phyloP scores from a whole-genome alignment of 2,797 vertebrate species.

The Cossypha polioptera region DNA sequence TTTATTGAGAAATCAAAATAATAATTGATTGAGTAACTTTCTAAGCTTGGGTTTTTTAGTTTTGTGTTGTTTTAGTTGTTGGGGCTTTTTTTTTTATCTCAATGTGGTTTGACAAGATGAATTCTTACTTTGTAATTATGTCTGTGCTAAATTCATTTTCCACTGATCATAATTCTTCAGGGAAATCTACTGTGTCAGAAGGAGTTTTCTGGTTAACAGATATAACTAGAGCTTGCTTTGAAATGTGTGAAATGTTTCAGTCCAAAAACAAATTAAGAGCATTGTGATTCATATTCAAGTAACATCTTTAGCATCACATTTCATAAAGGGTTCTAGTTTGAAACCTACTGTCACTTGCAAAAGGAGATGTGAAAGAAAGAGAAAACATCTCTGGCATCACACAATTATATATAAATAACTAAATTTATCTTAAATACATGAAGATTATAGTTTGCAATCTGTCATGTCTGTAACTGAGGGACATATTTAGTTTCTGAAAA shows the following conservation, averaged over 20 bases:
- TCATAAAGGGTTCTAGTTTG: not conserved
- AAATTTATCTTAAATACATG: not conserved
- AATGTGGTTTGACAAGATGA: not conserved
- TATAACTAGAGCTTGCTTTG: conserved; percentile 17
- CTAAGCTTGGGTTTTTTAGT: not conserved
- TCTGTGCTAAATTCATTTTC: conserved; percentile 30
- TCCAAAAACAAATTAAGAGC: not conserved
- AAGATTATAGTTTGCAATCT: not conserved
- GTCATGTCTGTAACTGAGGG: not conserved
- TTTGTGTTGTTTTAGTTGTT: not conserved
- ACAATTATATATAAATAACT: conserved; percentile 4
- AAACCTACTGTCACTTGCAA: not conserved
- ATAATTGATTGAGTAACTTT: not conserved
- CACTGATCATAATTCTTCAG: conserved; percentile 18
- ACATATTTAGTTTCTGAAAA: not conserved
- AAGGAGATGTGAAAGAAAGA: conserved; percentile 19
- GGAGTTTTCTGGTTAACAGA: conserved; percentile 35
- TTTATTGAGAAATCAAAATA: not conserved
- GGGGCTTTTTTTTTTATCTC: not conserved
- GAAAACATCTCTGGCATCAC: conserved; percentile 11
- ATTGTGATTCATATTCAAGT: not conserved
- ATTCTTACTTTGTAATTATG: not conserved
- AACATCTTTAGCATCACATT: not conserved
- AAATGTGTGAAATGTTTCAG: conserved; percentile 36
- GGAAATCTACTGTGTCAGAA: conserved; percentile 51